A percentile compares a stretch with the other conserved stretches of the same genome.
phyloP scores from a whole-genome alignment of 2,797 vertebrate species.

The Thripadectes ignobilis region DNA sequence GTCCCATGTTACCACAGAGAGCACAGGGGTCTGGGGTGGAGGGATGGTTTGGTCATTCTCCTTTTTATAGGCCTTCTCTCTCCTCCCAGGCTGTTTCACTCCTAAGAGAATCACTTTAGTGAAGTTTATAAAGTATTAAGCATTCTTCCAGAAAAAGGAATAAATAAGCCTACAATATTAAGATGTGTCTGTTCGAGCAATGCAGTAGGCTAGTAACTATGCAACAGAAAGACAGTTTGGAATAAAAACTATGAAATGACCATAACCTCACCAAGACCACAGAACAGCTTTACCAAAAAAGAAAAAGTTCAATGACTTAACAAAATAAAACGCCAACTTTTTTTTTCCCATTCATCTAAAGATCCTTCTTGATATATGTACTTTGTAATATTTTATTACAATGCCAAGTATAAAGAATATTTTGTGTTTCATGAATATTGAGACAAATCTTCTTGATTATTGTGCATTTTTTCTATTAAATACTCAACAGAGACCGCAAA shows the following conservation, averaged over 20 bases:
- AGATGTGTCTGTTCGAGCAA: accelerated
- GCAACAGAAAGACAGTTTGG: neutral
- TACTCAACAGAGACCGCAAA: neutral
- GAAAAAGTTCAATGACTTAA: neutral
- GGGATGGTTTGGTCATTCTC: neutral
- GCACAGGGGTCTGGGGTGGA: accelerated
- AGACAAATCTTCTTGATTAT: neutral
- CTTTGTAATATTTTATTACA: neutral
- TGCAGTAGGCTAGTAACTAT: neutral
- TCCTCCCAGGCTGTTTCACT: neutral
- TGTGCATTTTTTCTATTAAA: neutral
- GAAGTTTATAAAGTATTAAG: neutral
- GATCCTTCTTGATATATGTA: neutral
- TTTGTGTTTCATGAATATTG: neutral
- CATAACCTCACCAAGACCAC: neutral
- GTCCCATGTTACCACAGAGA: neutral
- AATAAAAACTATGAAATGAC: neutral
- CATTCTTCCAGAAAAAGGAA: neutral
- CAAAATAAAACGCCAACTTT: neutral
- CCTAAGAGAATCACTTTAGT: neutral
- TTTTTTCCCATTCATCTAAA: neutral
- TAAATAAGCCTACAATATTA: neutral
- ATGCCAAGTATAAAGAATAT: neutral
- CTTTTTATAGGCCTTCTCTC: neutral
- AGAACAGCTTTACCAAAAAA: neutral